Conservation (phyloP, 2,113 vertebrate species). For the Neoarius graeffei region DNA sequence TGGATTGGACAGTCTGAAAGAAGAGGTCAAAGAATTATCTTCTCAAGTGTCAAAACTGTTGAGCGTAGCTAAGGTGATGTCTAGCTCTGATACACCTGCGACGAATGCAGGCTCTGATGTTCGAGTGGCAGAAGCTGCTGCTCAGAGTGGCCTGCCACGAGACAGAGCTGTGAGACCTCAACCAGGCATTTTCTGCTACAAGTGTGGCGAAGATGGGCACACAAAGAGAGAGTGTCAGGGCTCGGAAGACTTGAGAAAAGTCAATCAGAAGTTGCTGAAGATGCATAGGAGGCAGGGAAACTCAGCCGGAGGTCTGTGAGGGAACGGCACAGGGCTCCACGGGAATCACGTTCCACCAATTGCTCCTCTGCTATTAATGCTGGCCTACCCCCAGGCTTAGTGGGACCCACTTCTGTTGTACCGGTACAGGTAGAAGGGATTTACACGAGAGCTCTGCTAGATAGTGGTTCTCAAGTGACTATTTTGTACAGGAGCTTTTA, state of each 20-base stretch:
- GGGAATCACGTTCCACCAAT: neutral
- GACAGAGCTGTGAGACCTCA: neutral
- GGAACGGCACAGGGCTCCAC: neutral
- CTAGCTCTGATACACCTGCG: too few relatives aligned
- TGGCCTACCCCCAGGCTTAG: neutral
- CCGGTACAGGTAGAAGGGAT: neutral
- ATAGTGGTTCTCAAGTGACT: conserved; percentile 30
- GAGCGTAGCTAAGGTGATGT: too few relatives aligned
- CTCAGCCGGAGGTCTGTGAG: neutral
- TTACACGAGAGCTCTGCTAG: neutral
- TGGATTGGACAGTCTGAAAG: too few relatives aligned
- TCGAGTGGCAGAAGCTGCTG: too few relatives aligned
- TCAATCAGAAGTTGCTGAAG: neutral
- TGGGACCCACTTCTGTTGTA: neutral
- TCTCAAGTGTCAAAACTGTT: too few relatives aligned
- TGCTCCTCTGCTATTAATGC: too few relatives aligned
- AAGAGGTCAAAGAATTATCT: too few relatives aligned
- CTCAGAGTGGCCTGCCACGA: too few relatives aligned
- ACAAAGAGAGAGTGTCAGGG: too few relatives aligned
- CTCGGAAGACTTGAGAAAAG: neutral
- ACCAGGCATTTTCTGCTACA: conserved; percentile 8
- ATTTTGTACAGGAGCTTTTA: conserved; percentile 20
- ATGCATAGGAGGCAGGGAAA: neutral
- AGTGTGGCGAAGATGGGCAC: too few relatives aligned
- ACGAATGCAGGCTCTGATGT: too few relatives aligned